Base-by-base conservation (phyloP, 2,888 invertebrate genomes). In the Mesoligia furuncula region DNA sequence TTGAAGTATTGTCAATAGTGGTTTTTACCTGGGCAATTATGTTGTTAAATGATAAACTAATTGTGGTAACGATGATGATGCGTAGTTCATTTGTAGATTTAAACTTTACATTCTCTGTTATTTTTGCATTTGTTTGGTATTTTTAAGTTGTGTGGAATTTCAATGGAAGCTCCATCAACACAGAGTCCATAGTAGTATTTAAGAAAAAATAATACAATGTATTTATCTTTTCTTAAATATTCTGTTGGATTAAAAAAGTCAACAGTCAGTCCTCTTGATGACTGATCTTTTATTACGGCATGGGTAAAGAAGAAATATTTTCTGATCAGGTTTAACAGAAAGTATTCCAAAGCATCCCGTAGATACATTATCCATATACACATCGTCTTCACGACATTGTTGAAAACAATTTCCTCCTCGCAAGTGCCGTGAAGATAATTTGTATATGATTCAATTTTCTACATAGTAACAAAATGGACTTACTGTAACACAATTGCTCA, bases 361-460 rank as follows among this genome's bases (percentile, higher is more conserved):
- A 31, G 5, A 59, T 0, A 51, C 11, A 66, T 61, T 66, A 71
- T 51, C 20, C 6, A 27, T 27, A 39, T 15, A 13, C 13, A 13
- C 0, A 59, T 20, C 62, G 62, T 68, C 66, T 67, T 31, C 51
- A 62, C 42, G 54, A 84, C 72, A 84, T 62, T 77, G 77, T 84
- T 66, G 68, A 17, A 77, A 64, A 84, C 85, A 84, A 77, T 84
- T 84, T 81, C 31, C 73, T 61, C 27, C 42, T 71, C 42, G 61
- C 42, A 65, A 64, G 69, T 45, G 13, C 80, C 54, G 51, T 66
- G 72, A 77, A 74, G 71, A 65, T 77, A 77, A 84, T 77, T 81
- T 84, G 84, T 83, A 65, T 64, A 77, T 65, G 80, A 73, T 74
- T 77, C 27, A 74, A 74, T 83, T 84, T 84, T 75, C 77, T 77